Conservation (phyloP, 2,888 invertebrate species). For the Drosophila pseudotakahashii region DNA sequence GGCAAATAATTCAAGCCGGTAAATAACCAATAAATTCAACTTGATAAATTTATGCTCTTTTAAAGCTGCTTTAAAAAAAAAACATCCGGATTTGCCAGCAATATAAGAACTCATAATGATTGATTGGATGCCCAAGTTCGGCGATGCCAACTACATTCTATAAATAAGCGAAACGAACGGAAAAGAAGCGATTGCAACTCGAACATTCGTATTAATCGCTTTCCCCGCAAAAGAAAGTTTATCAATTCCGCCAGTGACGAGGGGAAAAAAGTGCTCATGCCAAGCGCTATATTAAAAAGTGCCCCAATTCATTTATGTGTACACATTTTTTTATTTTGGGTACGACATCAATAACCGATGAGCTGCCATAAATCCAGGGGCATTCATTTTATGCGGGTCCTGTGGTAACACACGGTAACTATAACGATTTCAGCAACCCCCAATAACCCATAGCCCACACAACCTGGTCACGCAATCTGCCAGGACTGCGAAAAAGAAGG, state of each 20-base stretch:
- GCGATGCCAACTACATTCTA: slow-evolving; percentile 23
- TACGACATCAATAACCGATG: slow-evolving; percentile 57
- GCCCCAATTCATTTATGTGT: slow-evolving; percentile 19
- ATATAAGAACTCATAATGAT: slow-evolving; percentile 18
- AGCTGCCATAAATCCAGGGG: slow-evolving; percentile 55
- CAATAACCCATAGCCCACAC: neutral
- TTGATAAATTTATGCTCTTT: neutral
- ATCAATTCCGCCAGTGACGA: slow-evolving; percentile 7
- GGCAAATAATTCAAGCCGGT: too few relatives aligned
- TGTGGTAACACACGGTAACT: slow-evolving; percentile 25
- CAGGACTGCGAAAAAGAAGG: neutral
- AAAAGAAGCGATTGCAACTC: slow-evolving; percentile 29
- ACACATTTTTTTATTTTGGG: slow-evolving; percentile 19
- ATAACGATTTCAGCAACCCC: slow-evolving; percentile 29
- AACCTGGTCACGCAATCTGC: slow-evolving; percentile 37
- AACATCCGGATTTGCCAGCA: neutral
- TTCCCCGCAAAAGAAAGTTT: slow-evolving; percentile 20
- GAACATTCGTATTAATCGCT: slow-evolving; percentile 23
- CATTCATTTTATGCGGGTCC: slow-evolving; percentile 37
- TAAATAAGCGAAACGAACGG: slow-evolving; percentile 25
- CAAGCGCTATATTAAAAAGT: slow-evolving; percentile 30
- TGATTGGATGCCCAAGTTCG: slow-evolving; percentile 23
- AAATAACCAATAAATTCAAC: neutral
- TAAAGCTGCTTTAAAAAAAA: neutral
- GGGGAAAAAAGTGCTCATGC: slow-evolving; percentile 4